A percentile compares a stretch with the other conserved stretches of the same genome.
phyloP scores from a whole-genome alignment of 2,888 invertebrate species.

The Nomada lathburiana region DNA sequence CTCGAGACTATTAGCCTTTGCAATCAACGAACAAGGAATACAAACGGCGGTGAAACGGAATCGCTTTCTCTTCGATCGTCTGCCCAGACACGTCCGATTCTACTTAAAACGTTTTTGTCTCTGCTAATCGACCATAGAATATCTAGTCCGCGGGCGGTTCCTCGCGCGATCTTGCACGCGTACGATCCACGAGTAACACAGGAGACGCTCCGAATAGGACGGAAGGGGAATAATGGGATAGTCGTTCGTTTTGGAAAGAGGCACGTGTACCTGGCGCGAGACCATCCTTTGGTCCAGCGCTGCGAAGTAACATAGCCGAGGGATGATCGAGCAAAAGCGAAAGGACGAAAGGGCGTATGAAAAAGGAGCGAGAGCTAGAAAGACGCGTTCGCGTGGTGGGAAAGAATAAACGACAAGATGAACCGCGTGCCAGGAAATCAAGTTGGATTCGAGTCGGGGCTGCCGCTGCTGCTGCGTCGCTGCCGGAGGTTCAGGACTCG shows the following conservation, averaged over 20 bases:
- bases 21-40: not conserved
- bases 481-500: conserved; percentile 75
- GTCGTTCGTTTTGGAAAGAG: conserved; percentile 20
- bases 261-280: conserved; percentile 42
- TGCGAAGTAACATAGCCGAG: not conserved
- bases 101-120: too few relatives aligned
- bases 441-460: conserved; percentile 79
- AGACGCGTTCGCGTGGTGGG: conserved; percentile 50
- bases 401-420: conserved; percentile 74
- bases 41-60: not conserved
- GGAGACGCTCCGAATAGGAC: too few relatives aligned
- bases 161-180: conserved; percentile 17
- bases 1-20: not conserved
- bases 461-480: conserved; percentile 65
- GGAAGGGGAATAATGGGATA: not conserved
- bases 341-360: conserved; percentile 26
- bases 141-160: not conserved
- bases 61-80: conserved; percentile 18
- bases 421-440: conserved; percentile 83
- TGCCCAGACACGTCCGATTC: too few relatives aligned
- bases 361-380: conserved; percentile 29
- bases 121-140: not conserved
- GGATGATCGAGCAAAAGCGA: conserved; percentile 49
- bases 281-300: conserved; percentile 25
- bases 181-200: not conserved